Evolutionary conservation across 35 echinoderm and acorn worm species (phyloP).

Genomic region (Hemicentrotus pulcherrimus): DNA sequence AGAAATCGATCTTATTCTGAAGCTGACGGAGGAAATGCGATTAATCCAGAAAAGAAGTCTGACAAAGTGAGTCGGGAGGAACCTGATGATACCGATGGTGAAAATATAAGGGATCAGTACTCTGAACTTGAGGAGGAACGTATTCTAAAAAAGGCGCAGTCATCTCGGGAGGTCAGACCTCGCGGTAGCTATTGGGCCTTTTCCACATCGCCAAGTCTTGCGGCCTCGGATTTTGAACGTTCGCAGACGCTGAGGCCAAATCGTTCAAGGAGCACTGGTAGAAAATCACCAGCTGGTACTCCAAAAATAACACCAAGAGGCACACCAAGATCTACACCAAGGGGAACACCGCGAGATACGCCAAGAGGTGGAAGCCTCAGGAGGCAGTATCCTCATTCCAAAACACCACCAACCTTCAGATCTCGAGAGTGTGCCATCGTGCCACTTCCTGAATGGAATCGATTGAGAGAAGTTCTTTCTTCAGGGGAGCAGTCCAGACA

Average conservation of each 20-base stretch:
- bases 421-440: constrained; percentile 28
- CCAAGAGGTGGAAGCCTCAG: neutral
- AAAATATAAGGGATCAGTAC: neutral
- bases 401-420: constrained; percentile 27
- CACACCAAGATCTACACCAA: neutral
- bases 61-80: neutral
- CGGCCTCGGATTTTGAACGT: neutral
- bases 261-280: neutral
- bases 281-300: neutral
- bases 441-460: constrained; percentile 36
- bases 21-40: neutral
- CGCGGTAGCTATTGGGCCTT: neutral
- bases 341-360: neutral
- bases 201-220: neutral
- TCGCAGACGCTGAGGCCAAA: neutral
- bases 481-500: neutral
- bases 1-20: neutral
- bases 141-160: neutral
- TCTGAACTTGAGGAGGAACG: neutral
- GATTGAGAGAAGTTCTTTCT: neutral
- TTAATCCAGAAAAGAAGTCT: neutral
- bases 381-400: neutral
- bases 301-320: neutral
- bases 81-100: neutral
- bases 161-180: neutral